phyloP scores from a whole-genome alignment of 2,113 vertebrate species.

The Phyllopteryx taeniolatus region DNA sequence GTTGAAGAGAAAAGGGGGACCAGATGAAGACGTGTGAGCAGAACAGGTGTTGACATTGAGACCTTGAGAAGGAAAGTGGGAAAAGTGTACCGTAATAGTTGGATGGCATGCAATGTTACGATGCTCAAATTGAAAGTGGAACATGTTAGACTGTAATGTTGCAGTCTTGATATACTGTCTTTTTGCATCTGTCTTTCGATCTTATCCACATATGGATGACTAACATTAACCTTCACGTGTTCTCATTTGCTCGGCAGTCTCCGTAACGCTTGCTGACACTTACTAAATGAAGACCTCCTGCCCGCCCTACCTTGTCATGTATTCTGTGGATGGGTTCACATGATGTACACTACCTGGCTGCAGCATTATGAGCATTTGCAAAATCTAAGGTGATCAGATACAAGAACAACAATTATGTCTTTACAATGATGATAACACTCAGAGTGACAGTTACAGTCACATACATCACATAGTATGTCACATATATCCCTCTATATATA shows the following conservation, averaged over 20 bases:
- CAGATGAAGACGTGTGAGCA: background rate
- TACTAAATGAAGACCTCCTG: slow-evolving; percentile 34
- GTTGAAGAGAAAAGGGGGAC: background rate
- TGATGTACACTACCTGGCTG: background rate
- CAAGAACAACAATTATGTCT: no score
- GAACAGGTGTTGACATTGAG: background rate
- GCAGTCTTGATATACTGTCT: slow-evolving; percentile 3
- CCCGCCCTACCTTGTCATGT: slow-evolving; percentile 4
- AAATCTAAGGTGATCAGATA: background rate
- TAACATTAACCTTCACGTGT: slow-evolving; percentile 16
- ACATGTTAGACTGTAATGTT: background rate
- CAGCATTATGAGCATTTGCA: background rate
- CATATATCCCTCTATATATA: no score
- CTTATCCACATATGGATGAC: slow-evolving; percentile 12
- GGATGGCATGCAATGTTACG: background rate
- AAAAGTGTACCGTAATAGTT: background rate
- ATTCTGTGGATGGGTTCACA: background rate
- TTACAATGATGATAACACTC: no score
- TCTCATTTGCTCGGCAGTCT: slow-evolving; percentile 34
- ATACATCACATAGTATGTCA: no score
- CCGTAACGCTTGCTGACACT: slow-evolving; percentile 37
- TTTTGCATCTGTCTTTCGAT: slow-evolving; percentile 9
- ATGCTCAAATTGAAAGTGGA: background rate
- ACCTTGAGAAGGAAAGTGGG: background rate
- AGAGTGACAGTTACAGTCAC: no score